Evolutionary conservation across 2,797 vertebrate species (phyloP), one percentile per base, ranked within the genome.

Genomic region (Eulemur coronatus): DNA sequence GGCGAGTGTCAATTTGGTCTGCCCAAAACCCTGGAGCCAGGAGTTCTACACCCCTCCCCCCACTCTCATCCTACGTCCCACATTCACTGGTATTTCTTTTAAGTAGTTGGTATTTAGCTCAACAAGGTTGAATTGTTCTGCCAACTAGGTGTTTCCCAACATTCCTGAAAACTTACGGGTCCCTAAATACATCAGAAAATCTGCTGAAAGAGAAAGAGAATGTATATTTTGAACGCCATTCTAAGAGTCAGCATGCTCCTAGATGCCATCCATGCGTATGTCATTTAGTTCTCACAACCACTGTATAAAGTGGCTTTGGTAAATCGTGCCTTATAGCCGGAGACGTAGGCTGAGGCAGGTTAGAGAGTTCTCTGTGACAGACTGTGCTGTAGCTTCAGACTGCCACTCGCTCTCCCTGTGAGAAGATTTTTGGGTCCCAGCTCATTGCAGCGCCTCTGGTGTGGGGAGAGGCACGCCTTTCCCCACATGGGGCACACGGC

Each of bases 381-480:
- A 20, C 0, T 0, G 13, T 5, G 11, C 11, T 1, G 0, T 11
- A 2, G 2, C 13, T 35, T 13, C 80, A 26, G 55, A 43, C 2
- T 13, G 57, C 9, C 26, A 7, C 48, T 41, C 33, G 22, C 12
- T 46, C 18, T n/a, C 41, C n/a, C 41, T 22, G 0, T 26, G 76
- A 15, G 57, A 78, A 38, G 22, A 57, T 3, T 28, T 57, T 61
- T 26, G 26, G 9, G 13, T 43, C 28, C 8, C 1, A 4, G 28
- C 0, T 46, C 24, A 38, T 4, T 10, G 4, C 6, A n/a, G 8
- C 1, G 0, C 6, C 28, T 84, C 12, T 17, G 10, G 18, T 17
- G 0, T 15, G 2, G 5, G 2, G 33, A 17, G 35, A 22, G 1
- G 2, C 2, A 18, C 8, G 4, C 0, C 6, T 9, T 10, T 1